Evolutionary conservation across 2,113 vertebrate genomes (phyloP), one percentile per base, ranked within the genome.

Genomic region (Chloropsis hardwickii): DNA sequence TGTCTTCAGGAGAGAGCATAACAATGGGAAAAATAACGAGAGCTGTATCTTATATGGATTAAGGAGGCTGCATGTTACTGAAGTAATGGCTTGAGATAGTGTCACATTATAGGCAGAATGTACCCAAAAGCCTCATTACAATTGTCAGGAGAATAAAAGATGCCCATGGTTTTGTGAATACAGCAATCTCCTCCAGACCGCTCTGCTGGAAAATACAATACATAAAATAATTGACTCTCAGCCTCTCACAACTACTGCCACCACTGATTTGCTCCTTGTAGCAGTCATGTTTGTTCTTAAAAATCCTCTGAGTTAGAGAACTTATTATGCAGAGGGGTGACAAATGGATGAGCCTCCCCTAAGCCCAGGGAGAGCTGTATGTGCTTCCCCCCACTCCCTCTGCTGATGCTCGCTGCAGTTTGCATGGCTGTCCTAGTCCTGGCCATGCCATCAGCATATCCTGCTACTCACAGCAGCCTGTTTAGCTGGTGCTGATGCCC

Each of bases 141-240:
- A 51, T 24, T 62, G 88, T 84, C 64, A 80, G 67, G 60, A 91
- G 71, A 91, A 93, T 88, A 91, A 94, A 86, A 95, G 88, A 72
- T 31, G 67, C 39, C 90, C 47, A 9, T 37, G 57, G 40, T 70
- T 90, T 70, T 90, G 56, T 88, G 86, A 93, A 64, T 81, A 39
- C 54, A 81, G 78, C 78, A 71, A 58, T 86, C 81, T 95, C 50
- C 44, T 92, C 82, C 61, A 62, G 66, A 48, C 42, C 7, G 5
- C 73, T 91, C 58, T 44, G 78, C 73, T 94, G 86, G 93, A 86
- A 95, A 94, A 94, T 37, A 83, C 8, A 3, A 79, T 81, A 42
- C 33, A 65, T 82, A 79, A 95, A 95, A 78, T 94, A 96, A 96
- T 90, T 95, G 84, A 66, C 60, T 76, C 81, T 92, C 78, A 78